Evolutionary conservation across 2,797 vertebrate genomes (phyloP).

Genomic region (Chrosomus eos): DNA sequence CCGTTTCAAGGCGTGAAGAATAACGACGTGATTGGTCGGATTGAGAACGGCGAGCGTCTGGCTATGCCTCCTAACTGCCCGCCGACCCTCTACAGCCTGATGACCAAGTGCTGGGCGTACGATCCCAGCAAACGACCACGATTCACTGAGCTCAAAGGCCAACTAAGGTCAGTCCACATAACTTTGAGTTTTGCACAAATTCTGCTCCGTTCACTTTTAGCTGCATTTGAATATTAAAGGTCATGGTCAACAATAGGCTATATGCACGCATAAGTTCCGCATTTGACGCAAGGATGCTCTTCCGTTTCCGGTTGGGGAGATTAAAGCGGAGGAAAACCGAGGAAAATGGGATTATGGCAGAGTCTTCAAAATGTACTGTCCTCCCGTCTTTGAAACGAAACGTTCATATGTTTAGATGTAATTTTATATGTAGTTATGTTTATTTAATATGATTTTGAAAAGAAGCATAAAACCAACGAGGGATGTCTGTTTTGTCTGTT

Average conservation of each 20-base stretch:
- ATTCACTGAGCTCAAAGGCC: conserved; percentile 97
- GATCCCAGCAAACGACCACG: conserved; percentile 96
- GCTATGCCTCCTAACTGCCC: conserved; percentile 98
- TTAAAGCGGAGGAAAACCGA: too few relatives aligned
- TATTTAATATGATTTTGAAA: too few relatives aligned
- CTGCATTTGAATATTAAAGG: neutral
- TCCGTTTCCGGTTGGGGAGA: too few relatives aligned
- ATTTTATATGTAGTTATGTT: too few relatives aligned
- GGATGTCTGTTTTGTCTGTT: too few relatives aligned
- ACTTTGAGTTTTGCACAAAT: neutral
- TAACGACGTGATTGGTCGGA: conserved; percentile 97
- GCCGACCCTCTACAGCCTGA: conserved; percentile 97
- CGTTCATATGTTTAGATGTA: too few relatives aligned
- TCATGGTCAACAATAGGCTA: neutral
- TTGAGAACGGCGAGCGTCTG: conserved; percentile 95
- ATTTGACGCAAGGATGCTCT: too few relatives aligned
- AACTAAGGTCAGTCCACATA: conserved; percentile 87
- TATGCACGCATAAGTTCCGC: too few relatives aligned
- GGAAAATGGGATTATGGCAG: too few relatives aligned
- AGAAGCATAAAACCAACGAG: too few relatives aligned
- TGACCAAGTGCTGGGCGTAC: conserved; percentile 99
- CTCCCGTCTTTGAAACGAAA: too few relatives aligned
- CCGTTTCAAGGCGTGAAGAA: conserved; percentile 99
- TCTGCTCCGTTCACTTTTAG: neutral
- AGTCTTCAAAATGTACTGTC: too few relatives aligned